Conservation (phyloP, 2,113 vertebrate genomes). For the Vanacampus margaritifer region DNA sequence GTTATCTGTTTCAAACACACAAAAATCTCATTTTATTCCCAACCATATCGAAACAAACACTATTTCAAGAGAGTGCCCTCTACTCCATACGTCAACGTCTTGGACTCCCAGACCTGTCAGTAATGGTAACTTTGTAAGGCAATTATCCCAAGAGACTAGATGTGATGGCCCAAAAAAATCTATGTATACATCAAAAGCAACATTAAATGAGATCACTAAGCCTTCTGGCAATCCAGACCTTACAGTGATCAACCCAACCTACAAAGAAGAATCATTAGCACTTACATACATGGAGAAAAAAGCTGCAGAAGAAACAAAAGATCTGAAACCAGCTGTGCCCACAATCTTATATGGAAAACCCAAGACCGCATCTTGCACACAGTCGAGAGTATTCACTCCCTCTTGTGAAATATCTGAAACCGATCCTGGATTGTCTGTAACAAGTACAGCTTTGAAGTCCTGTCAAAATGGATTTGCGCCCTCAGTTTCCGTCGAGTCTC, state of each 20-base stretch:
- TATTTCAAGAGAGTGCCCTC: slow-evolving; percentile 19
- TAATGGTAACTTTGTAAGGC: slow-evolving; percentile 35
- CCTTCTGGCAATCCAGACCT: slow-evolving; percentile 53
- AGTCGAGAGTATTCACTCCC: slow-evolving; percentile 44
- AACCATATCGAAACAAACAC: slow-evolving; percentile 45
- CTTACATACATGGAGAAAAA: slow-evolving; percentile 24
- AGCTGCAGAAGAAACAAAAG: slow-evolving; percentile 4
- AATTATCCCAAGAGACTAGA: slow-evolving; percentile 35
- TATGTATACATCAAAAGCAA: slow-evolving; percentile 65
- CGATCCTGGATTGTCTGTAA: slow-evolving; percentile 53
- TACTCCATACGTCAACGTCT: slow-evolving; percentile 10
- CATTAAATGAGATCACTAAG: slow-evolving; percentile 68
- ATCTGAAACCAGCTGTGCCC: not conserved
- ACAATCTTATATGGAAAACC: slow-evolving; percentile 28
- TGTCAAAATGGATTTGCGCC: slow-evolving; percentile 27
- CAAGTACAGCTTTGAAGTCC: slow-evolving; percentile 44
- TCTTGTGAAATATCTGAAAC: slow-evolving; percentile 60
- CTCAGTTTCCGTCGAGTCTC: slow-evolving; percentile 18
- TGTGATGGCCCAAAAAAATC: slow-evolving; percentile 35
- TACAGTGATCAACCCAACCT: slow-evolving; percentile 21
- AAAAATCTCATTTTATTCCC: slow-evolving; percentile 42
- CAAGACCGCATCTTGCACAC: slow-evolving; percentile 46
- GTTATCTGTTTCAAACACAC: slow-evolving; percentile 41
- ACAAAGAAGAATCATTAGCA: slow-evolving; percentile 31
- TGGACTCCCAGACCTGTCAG: slow-evolving; percentile 26